Evolutionary conservation across 2,797 vertebrate genomes (phyloP).

Genomic region (Anguilla marmorata): DNA sequence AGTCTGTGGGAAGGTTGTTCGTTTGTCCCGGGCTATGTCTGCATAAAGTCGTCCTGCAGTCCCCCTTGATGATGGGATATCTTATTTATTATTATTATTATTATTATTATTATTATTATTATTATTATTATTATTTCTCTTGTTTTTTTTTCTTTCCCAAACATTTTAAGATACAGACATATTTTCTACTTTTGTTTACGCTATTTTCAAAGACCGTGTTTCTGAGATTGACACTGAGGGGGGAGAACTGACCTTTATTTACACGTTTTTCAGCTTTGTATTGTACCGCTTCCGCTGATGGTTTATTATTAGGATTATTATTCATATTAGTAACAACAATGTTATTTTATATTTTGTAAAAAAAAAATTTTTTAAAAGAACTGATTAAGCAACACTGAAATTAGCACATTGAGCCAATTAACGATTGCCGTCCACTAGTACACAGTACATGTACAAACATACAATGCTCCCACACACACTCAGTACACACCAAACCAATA

Average conservation of each 20-base stretch:
- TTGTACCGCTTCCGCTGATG: conserved; percentile 10
- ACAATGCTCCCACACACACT: not conserved
- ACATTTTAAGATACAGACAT: not conserved
- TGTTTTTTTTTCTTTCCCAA: not conserved
- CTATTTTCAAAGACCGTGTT: not conserved
- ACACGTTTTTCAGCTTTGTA: conserved; percentile 14
- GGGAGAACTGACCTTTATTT: not conserved
- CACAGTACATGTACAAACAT: not conserved
- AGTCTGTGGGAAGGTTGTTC: not conserved
- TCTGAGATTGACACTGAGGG: not conserved
- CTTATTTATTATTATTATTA: conserved; percentile 12
- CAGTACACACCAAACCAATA: not conserved
- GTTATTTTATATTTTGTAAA: conserved; percentile 26
- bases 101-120: conserved; percentile 6
- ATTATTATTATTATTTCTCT: no score
- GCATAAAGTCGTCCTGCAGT: not conserved
- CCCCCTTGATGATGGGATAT: not conserved
- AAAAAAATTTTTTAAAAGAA: not conserved
- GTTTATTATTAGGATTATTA: conserved; percentile 13
- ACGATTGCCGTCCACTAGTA: not conserved
- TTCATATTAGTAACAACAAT: conserved; percentile 12
- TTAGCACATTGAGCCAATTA: conserved; percentile 17
- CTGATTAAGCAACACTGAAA: not conserved
- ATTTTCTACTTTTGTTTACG: conserved; percentile 22
- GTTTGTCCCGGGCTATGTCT: not conserved